A percentile compares a stretch with the other conserved stretches of the same genome.
Conservation (phyloP, 64 coral and sea anemone genomes). For the Astreopora myriophthalma region DNA sequence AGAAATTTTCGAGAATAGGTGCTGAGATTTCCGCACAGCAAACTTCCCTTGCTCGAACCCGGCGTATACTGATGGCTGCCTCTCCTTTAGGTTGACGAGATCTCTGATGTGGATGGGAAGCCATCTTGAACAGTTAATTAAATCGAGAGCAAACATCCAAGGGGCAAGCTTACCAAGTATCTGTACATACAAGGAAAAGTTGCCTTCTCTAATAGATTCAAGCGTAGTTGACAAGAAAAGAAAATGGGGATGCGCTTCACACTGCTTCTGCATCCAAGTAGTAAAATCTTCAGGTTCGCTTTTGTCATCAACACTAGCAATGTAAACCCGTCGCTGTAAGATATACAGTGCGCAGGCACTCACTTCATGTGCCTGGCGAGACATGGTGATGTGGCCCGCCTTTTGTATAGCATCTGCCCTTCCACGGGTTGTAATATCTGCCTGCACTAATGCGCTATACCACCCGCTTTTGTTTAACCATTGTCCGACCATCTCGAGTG, state of each 20-base stretch:
- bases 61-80: not conserved
- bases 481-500: conserved; percentile 22
- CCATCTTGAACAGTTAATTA: not conserved
- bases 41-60: not conserved
- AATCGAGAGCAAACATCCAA: conserved; percentile 31
- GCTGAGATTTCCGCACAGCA: not conserved
- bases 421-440: conserved; percentile 18
- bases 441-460: conserved; percentile 21
- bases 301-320: not conserved
- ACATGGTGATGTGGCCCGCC: conserved; percentile 12
- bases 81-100: not conserved
- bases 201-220: not conserved
- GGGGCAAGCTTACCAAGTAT: not conserved
- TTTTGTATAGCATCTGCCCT: conserved; percentile 40
- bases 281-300: not conserved
- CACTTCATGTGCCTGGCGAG: conserved; percentile 21
- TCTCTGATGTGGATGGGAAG: not conserved
- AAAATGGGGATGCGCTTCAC: not conserved
- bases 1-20: not conserved
- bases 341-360: conserved; percentile 11
- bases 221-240: conserved; percentile 26
- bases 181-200: no score
- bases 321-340: conserved; percentile 7
- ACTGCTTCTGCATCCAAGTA: not conserved
- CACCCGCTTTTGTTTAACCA: conserved; percentile 26